Percentiles rank a stretch among this genome's conserved stretches.
These are phyloP conservation scores for Trichacis sp. DNA, from an alignment of 2,888 invertebrate genomes.

Conservation along the genomic window DNA sequence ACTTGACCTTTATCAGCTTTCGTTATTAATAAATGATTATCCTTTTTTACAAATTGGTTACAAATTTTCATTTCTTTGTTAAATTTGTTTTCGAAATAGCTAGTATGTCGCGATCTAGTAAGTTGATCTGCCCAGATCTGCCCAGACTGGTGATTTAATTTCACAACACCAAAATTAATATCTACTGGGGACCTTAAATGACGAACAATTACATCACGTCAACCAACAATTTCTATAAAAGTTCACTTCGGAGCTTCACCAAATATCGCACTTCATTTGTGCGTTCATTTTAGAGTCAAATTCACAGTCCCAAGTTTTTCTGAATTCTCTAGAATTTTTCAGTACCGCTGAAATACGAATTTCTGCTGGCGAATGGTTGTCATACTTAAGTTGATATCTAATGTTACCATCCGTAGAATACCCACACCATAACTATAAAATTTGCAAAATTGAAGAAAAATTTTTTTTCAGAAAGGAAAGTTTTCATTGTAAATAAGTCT, in stretches of 20 bases:
- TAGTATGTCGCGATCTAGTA: too few relatives aligned
- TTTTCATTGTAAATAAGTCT: background rate
- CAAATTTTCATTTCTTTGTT: too few relatives aligned
- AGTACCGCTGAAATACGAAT: slow-evolving; percentile 78
- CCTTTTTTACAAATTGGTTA: too few relatives aligned
- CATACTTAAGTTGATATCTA: slow-evolving; percentile 75
- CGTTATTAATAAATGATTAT: too few relatives aligned
- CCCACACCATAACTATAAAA: slow-evolving; percentile 85
- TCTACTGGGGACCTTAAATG: too few relatives aligned
- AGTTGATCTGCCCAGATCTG: too few relatives aligned
- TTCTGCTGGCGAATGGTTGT: slow-evolving; percentile 81
- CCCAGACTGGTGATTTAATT: too few relatives aligned
- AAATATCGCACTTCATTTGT: slow-evolving; percentile 68
- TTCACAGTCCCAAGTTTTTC: slow-evolving; percentile 72
- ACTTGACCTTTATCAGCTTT: too few relatives aligned
- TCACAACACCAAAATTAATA: too few relatives aligned
- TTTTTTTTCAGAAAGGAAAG: too few relatives aligned
- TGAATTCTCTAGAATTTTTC: slow-evolving; percentile 81
- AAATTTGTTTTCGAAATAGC: too few relatives aligned
- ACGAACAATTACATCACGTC: background rate
- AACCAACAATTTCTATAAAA: slow-evolving; percentile 4
- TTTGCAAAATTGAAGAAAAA: too few relatives aligned
- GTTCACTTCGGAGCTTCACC: slow-evolving; percentile 48
- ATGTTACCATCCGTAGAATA: slow-evolving; percentile 76
- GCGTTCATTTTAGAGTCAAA: slow-evolving; percentile 73